phyloP scores from a whole-genome alignment of 2,888 invertebrate species.

The Spatulosminthurus flaviceps region DNA sequence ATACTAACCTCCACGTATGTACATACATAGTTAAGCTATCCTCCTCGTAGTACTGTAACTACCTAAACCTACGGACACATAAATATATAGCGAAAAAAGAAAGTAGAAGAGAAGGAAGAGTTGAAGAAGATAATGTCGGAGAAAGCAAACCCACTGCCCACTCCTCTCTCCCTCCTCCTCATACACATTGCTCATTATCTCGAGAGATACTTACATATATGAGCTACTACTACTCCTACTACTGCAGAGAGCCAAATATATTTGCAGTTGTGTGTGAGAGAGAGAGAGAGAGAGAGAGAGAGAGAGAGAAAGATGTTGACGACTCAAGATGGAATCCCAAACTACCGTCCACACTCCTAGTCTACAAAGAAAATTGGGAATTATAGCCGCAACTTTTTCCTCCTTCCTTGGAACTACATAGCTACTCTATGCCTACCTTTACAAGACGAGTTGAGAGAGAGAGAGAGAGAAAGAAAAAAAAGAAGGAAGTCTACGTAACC shows the following conservation, averaged over 20 bases:
- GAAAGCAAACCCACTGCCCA: not conserved
- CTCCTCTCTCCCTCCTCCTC: not conserved
- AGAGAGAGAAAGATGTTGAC: constrained; percentile 13
- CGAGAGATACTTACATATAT: constrained; percentile 18
- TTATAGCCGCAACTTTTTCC: constrained; percentile 12
- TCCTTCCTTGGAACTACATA: not conserved
- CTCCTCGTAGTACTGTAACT: too few species aligned
- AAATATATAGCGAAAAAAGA: not conserved
- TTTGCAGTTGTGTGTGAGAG: constrained; percentile 25
- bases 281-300: constrained; percentile 5
- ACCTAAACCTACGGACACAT: not conserved
- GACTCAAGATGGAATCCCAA: constrained; percentile 5
- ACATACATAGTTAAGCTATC: too few species aligned
- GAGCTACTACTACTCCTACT: too few species aligned
- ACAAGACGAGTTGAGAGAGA: constrained; percentile 51
- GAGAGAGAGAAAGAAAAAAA: constrained; percentile 52
- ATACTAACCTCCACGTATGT: not conserved
- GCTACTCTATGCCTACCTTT: too few species aligned
- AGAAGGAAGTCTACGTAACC: too few species aligned
- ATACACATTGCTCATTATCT: constrained; percentile 21
- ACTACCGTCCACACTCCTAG: constrained; percentile 10
- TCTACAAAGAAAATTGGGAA: not conserved
- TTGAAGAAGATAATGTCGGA: not conserved
- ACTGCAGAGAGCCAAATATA: not conserved
- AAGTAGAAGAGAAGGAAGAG: not conserved